phyloP scores from a whole-genome alignment of 35 echinoderm and acorn worm genomes.

The Diadema setosum region DNA sequence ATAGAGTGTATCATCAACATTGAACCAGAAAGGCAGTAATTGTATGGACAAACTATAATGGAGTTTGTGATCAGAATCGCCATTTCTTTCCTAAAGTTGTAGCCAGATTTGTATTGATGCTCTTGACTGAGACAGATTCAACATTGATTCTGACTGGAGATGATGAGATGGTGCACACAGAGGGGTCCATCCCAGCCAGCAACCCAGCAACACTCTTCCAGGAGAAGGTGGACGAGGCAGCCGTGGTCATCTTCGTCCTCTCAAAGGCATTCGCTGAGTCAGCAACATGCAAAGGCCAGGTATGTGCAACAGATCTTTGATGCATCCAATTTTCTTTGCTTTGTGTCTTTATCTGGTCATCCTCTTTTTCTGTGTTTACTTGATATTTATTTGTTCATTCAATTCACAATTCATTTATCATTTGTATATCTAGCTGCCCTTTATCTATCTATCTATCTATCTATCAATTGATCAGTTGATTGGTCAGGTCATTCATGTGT shows the following conservation, averaged over 20 bases:
- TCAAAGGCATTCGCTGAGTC: conserved; percentile 94
- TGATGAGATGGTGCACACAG: conserved; percentile 13
- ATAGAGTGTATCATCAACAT: no score
- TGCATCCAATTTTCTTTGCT: no score
- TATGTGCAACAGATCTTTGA: conserved; percentile 2
- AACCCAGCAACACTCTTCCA: conserved; percentile 71
- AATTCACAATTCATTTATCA: neutral
- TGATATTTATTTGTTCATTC: neutral
- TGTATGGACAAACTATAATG: no score
- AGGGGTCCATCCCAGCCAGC: no score
- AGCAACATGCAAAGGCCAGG: conserved; percentile 90
- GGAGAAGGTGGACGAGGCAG: conserved; percentile 82
- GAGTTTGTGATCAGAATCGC: no score
- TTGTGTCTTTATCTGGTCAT: neutral
- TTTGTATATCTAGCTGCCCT: neutral
- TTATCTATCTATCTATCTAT: neutral
- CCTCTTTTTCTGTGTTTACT: neutral
- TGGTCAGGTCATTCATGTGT: neutral
- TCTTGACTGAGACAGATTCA: no score
- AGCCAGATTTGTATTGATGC: no score
- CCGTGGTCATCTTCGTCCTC: conserved; percentile 75
- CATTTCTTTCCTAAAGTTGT: no score
- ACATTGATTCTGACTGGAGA: conserved; percentile 46
- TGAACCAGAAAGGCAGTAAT: no score
- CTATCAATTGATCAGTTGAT: neutral